Evolutionary conservation across 2,113 vertebrate species (phyloP), one percentile per base, ranked within the genome.

Genomic region (Sceloporus undulatus): DNA sequence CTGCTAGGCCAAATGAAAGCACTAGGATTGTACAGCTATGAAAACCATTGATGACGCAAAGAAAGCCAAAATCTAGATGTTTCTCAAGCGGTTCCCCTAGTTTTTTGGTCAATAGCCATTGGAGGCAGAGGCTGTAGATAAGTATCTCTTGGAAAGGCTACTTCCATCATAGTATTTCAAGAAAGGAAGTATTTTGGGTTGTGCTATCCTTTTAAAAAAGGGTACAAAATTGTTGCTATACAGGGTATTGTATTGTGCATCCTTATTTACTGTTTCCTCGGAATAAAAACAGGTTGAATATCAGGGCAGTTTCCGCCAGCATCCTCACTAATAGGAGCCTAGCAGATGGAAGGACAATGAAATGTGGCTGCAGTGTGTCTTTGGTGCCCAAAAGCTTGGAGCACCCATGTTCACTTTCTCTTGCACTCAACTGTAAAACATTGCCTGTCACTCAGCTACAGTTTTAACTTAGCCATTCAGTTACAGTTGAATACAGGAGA

Each of bases 121-220:
- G 54, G 16, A 40, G 79, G 7, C 27, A 6, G 21, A 68, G 71
- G 19, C 40, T 66, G 34, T 62, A 13, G 34, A 34, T 34, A 48
- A 48, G 7, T 48, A 48, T 48, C 48, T 23, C 13, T 62, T 40
- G 19, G 27, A 5, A 14, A 42, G 82, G 74, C 29, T 74, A 54
- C 1, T 79, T 82, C 38, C 65, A 48, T 75, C 52, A 52, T 4
- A 78, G 84, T 78, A 42, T 40, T 54, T 27, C 42, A 70, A 85
- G 78, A 83, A 9, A 16, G 19, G 27, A 82, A 68, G 73, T 89
- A 91, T 38, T 78, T 66, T 68, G 70, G 14, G 2, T 75, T 85
- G 75, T 90, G 71, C 13, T 77, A 23, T 6, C 14, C 9, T 52
- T 42, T 48, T 23, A 40, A 71, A n/a, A 29, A 18, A 8, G 38